Evolutionary conservation across 2,113 vertebrate genomes (phyloP).

Genomic region (Scopus umbretta): DNA sequence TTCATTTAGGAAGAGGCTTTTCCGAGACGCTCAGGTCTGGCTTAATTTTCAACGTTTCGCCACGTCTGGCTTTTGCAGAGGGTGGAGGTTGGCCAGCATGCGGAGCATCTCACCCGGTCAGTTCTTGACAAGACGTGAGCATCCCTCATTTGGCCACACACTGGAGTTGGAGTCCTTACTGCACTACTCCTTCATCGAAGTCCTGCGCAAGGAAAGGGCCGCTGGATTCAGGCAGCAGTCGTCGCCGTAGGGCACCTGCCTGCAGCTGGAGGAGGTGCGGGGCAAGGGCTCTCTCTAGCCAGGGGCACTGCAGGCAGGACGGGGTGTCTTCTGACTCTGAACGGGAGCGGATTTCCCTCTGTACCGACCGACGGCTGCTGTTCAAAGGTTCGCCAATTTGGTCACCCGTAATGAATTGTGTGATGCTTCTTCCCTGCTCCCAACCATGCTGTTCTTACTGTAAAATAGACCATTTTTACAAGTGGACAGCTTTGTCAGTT

Average conservation of each 20-base stretch:
- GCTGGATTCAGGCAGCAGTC: background rate
- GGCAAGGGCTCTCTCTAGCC: fast-evolving
- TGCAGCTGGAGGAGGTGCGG: fast-evolving
- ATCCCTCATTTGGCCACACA: fast-evolving
- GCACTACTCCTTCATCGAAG: background rate
- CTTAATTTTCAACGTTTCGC: background rate
- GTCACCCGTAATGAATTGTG: background rate
- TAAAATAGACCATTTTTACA: background rate
- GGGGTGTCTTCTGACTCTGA: background rate
- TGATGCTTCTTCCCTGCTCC: background rate
- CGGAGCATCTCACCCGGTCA: background rate
- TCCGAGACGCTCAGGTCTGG: background rate
- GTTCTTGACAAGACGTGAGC: background rate
- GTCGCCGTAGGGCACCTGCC: fast-evolving
- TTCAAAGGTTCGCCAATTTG: background rate
- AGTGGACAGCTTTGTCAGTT: background rate
- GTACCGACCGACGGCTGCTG: background rate
- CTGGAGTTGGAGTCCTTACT: too few relatives aligned
- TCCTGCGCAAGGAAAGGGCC: fast-evolving
- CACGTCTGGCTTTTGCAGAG: background rate
- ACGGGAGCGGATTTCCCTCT: background rate
- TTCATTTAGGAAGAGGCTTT: background rate
- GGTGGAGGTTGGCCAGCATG: background rate
- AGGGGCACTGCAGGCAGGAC: background rate
- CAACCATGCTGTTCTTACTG: background rate